phyloP scores from a whole-genome alignment of 2,888 invertebrate species.

The Zootermopsis nevadensis region DNA sequence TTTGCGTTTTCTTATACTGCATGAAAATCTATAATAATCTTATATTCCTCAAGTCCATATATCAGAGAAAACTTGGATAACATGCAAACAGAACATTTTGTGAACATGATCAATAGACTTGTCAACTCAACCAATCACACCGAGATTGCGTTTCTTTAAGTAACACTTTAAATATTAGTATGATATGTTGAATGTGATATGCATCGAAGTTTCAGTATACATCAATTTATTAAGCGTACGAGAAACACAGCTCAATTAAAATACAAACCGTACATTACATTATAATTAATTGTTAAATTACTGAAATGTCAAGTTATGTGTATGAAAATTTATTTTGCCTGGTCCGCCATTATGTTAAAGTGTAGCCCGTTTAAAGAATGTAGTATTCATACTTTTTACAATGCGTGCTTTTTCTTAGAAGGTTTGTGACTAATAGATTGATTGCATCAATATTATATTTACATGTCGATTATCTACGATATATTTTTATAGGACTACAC shows the following conservation, averaged over 20 bases:
- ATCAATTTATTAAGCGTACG: constrained; percentile 6
- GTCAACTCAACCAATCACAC: constrained; percentile 37
- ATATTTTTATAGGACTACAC: too few species aligned
- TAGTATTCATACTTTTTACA: too few species aligned
- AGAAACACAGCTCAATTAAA: not conserved
- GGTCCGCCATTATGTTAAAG: constrained; percentile 14
- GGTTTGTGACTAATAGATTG: too few species aligned
- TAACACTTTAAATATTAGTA: constrained; percentile 45
- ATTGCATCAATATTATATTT: too few species aligned
- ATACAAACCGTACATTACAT: not conserved
- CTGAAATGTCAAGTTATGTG: not conserved
- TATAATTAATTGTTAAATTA: not conserved
- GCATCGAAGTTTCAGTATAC: constrained; percentile 31
- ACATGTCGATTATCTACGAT: too few species aligned
- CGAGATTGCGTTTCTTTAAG: constrained; percentile 37
- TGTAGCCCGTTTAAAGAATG: too few species aligned
- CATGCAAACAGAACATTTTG: constrained; percentile 25
- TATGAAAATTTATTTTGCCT: not conserved
- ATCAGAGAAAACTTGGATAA: not conserved
- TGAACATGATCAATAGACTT: constrained; percentile 11
- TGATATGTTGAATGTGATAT: constrained; percentile 45
- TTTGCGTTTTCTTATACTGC: not conserved
- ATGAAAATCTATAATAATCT: not conserved
- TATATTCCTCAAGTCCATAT: not conserved
- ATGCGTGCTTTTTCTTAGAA: too few species aligned